phyloP scores from a whole-genome alignment of 1,140 invertebrate genomes.

The Stegodyphus mimosarum region DNA sequence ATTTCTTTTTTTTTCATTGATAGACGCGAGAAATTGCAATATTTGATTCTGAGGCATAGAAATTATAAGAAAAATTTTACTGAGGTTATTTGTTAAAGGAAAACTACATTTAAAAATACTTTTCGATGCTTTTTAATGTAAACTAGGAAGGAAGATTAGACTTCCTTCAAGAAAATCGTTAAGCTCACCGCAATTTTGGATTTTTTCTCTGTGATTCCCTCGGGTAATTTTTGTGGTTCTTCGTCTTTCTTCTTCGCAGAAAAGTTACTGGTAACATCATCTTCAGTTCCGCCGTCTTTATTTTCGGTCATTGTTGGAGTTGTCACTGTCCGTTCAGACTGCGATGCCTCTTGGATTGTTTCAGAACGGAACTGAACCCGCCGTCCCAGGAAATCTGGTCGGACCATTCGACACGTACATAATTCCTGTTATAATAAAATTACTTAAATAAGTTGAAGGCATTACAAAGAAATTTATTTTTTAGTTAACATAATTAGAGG shows the following conservation, averaged over 20 bases:
- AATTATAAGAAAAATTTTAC: no score
- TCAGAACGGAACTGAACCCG: constrained; percentile 36
- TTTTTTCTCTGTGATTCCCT: background rate
- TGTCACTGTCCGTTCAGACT: background rate
- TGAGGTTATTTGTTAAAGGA: no score
- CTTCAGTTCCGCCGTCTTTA: background rate
- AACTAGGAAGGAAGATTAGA: no score
- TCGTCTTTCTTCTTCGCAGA: background rate
- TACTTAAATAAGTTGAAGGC: background rate
- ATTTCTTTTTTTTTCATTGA: no score
- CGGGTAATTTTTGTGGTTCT: background rate
- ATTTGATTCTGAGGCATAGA: no score
- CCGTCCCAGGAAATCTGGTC: background rate
- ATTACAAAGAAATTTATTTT: no score
- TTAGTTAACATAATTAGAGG: no score
- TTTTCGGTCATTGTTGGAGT: background rate
- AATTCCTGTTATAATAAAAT: background rate
- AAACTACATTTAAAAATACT: no score
- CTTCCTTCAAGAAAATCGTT: background rate
- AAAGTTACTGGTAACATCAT: background rate
- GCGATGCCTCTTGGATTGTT: constrained; percentile 8
- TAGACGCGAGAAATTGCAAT: no score
- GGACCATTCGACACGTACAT: constrained; percentile 14
- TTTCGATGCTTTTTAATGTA: no score
- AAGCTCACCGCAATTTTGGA: background rate